phyloP scores from a whole-genome alignment of 2,888 invertebrate genomes.

The Ectemnius cavifrons region DNA sequence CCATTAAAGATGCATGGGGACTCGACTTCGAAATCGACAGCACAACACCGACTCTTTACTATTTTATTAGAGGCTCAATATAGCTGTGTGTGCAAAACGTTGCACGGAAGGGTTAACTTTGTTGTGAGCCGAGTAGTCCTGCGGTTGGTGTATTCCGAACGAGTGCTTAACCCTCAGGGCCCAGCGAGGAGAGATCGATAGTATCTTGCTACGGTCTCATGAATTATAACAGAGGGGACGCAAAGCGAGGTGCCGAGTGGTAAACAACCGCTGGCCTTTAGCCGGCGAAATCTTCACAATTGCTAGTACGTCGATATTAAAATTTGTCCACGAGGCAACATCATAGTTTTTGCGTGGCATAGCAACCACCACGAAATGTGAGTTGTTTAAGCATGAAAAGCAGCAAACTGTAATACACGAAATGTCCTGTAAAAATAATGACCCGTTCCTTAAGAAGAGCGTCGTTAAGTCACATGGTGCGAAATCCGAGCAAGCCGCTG shows the following conservation, averaged over 20 bases:
- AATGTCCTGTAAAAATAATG: not conserved
- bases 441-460: not conserved
- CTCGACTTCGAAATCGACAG: slow-evolving; percentile 4
- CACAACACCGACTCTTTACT: slow-evolving; percentile 29
- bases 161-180: slow-evolving; percentile 12
- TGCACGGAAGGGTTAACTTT: slow-evolving; percentile 26
- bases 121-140: slow-evolving; percentile 17
- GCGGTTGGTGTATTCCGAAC: slow-evolving; percentile 3
- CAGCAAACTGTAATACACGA: not conserved
- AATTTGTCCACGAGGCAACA: slow-evolving; percentile 20
- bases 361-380: not conserved
- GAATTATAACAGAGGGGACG: slow-evolving; percentile 46
- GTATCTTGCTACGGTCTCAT: slow-evolving; percentile 37
- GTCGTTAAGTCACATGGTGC: not conserved
- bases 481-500: not conserved
- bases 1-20: not conserved
- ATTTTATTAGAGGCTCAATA: slow-evolving; percentile 40
- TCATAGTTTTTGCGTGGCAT: not conserved
- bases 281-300: slow-evolving; percentile 42
- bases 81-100: slow-evolving; percentile 4
- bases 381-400: slow-evolving; percentile 19
- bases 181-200: slow-evolving; percentile 46
- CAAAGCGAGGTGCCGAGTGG: slow-evolving; percentile 32
- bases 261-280: slow-evolving; percentile 44
- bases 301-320: slow-evolving; percentile 32